These are phyloP conservation scores for Bellardia bayeri DNA, from an alignment of 2,888 invertebrate genomes.

Conservation along the genomic window DNA sequence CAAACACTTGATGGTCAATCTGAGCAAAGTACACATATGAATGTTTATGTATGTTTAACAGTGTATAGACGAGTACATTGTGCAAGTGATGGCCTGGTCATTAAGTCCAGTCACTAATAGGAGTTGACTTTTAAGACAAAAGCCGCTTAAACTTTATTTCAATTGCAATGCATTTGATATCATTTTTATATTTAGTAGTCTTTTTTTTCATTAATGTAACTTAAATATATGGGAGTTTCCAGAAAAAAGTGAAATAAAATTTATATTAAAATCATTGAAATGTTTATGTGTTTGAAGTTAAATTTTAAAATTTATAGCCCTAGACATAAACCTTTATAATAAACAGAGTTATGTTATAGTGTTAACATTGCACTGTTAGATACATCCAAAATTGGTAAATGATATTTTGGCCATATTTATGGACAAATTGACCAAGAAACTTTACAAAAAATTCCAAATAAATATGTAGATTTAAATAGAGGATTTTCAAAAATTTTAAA, in stretches of 20 bases:
- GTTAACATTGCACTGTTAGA: no score
- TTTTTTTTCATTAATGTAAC: background rate
- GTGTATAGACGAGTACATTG: background rate
- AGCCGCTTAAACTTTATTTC: conserved; percentile 63
- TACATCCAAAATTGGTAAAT: no score
- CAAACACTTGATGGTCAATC: conserved; percentile 7
- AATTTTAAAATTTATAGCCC: no score
- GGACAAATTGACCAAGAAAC: no score
- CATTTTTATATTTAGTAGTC: conserved; percentile 54
- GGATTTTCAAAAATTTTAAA: no score
- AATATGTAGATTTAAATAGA: no score
- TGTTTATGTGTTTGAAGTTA: no score
- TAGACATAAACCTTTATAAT: no score
- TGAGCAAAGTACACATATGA: background rate
- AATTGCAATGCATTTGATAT: conserved; percentile 53
- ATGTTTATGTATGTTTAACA: no score
- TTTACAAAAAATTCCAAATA: no score
- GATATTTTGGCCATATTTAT: no score
- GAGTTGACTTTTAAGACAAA: conserved; percentile 67
- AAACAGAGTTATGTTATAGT: no score
- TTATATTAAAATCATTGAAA: background rate
- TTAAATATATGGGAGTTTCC: conserved; percentile 29
- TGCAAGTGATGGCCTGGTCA: conserved; percentile 57
- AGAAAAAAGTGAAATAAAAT: background rate
- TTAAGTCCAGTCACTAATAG: conserved; percentile 61